Evolutionary conservation across 2,888 invertebrate genomes (phyloP), one percentile per base, ranked within the genome.

Genomic region (Drosophila buzzatii): DNA sequence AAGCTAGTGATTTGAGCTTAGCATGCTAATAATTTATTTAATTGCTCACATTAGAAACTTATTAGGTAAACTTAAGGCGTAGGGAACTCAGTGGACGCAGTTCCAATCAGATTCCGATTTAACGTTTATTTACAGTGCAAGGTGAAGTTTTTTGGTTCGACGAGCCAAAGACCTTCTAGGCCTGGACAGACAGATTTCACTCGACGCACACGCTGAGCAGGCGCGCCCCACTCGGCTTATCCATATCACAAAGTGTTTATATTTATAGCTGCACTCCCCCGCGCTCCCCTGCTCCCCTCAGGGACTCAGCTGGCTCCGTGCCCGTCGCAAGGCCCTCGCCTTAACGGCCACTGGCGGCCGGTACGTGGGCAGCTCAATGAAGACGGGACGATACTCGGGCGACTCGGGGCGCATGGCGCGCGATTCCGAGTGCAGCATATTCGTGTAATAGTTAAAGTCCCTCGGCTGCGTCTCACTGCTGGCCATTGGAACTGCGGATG

Each of bases 351-450:
- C 27, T 3, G 91, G 88, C 23, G 95, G 95, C 35, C 94, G 90
- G 84, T 94, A 95, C 1, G 95, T 95, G 14, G 95, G 95, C 74
- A 95, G 88, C 76, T 95, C 94, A n/a, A 95, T 94, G 49, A 94
- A 92, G 8, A 95, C 88, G 12, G 92, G 86, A 39, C 90, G 88
- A 31, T 90, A 90, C 35, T 90, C 89, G 8, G 92, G 89, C 58
- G 89, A 79, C 58, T 92, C 91, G 0, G 92, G 92, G 2, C 84
- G 88, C 70, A 92, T 72, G 7, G 90, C 79, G 4, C 92, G 79
- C n/a, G 91, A 89, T 64, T 91, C 88, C 4, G 85, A 63, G 1
- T 81, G 56, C 68, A 91, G 58, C 18, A 90, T 72, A 58, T 92
- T 92, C 8, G 92, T 92, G 55, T 92, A 92, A 52, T 93, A 93